These are phyloP conservation scores for Achroia grisella DNA, from an alignment of 1,140 invertebrate species.

Conservation along the genomic window DNA sequence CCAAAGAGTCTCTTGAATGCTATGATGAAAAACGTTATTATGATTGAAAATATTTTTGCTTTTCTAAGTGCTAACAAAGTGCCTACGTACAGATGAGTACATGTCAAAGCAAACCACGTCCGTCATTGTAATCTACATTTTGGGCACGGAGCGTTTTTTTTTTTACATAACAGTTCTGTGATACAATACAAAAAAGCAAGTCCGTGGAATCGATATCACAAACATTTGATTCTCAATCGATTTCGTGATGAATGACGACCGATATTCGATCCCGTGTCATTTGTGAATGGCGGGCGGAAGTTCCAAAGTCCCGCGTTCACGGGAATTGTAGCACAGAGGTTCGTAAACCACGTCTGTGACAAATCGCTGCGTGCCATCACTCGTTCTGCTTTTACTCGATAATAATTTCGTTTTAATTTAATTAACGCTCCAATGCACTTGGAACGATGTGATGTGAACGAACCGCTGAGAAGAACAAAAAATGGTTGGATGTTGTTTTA, in stretches of 20 bases:
- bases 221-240: slow-evolving; percentile 50
- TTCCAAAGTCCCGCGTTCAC: slow-evolving; percentile 8
- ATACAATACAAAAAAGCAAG: slow-evolving; percentile 25
- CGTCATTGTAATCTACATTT: slow-evolving; percentile 1
- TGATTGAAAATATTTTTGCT: slow-evolving; percentile 30
- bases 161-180: slow-evolving; percentile 5
- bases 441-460: slow-evolving; percentile 30
- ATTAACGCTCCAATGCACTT: slow-evolving; percentile 44
- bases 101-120: not conserved
- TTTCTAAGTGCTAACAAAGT: slow-evolving; percentile 14
- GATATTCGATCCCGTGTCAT: slow-evolving; percentile 29
- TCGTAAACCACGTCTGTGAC: slow-evolving; percentile 41
- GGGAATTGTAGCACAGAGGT: slow-evolving; percentile 14
- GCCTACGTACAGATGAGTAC: not conserved
- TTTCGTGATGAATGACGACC: slow-evolving; percentile 52
- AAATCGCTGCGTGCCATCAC: slow-evolving; percentile 52
- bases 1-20: slow-evolving; percentile 24
- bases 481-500: slow-evolving; percentile 18
- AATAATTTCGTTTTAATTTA: slow-evolving; percentile 48
- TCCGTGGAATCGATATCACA: slow-evolving; percentile 54
- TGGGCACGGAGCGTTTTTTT: not conserved
- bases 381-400: slow-evolving; percentile 37
- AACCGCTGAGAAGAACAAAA: slow-evolving; percentile 12
- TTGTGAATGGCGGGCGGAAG: slow-evolving; percentile 47
- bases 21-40: slow-evolving; percentile 29